Evolutionary conservation across 1,140 invertebrate genomes (phyloP).

Genomic region (Acyrthosiphon pisum): DNA sequence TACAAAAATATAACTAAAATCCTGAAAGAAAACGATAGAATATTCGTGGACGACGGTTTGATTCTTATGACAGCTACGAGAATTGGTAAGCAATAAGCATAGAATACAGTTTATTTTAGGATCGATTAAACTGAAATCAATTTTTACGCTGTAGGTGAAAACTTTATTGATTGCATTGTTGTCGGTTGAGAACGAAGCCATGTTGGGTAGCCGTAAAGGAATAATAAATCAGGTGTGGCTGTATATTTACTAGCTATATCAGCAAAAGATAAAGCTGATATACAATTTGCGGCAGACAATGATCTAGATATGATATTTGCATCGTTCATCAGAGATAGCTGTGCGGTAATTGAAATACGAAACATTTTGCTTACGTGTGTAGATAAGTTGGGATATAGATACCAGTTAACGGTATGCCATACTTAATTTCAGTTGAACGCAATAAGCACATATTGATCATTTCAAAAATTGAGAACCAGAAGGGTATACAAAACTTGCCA

Average conservation of each 20-base stretch:
- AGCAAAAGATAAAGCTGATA: constrained; percentile 95
- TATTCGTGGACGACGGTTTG: constrained; percentile 97
- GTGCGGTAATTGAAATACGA: constrained; percentile 87
- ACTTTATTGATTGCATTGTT: constrained; percentile 75
- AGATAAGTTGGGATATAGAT: too few relatives aligned
- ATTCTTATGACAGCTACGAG: constrained; percentile 88
- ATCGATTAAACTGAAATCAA: not conserved
- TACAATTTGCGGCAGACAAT: constrained; percentile 94
- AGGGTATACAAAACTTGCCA: constrained; percentile 92
- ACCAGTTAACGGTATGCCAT: not conserved
- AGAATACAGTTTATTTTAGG: not conserved
- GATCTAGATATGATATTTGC: constrained; percentile 98
- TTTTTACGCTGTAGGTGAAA: constrained; percentile 63
- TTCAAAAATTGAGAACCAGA: constrained; percentile 97
- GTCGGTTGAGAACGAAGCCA: constrained; percentile 97
- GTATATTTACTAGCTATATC: constrained; percentile 98
- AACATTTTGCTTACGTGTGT: constrained; percentile 73
- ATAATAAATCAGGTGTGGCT: constrained; percentile 93
- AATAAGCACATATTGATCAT: constrained; percentile 95
- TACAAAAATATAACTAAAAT: constrained; percentile 97
- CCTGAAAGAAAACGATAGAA: constrained; percentile 81
- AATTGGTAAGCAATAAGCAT: constrained; percentile 74
- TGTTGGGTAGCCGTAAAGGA: constrained; percentile 92
- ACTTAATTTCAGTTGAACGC: constrained; percentile 71
- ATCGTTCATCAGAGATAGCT: constrained; percentile 95